phyloP scores from a whole-genome alignment of 2,113 vertebrate genomes.

The Irena cyanogastra region DNA sequence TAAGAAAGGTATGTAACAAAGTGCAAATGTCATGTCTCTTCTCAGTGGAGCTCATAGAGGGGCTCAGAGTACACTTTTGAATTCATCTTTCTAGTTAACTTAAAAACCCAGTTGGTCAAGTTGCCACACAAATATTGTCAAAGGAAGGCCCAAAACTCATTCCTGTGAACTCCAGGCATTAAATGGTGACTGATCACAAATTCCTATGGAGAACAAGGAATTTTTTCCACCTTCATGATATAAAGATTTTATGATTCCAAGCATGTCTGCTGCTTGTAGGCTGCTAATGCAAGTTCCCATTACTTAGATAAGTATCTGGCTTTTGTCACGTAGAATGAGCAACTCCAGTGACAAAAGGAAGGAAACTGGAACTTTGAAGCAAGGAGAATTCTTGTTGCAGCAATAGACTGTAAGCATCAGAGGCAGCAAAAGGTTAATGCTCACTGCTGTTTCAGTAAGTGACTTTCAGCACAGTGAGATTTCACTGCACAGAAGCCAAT shows the following conservation, averaged over 20 bases:
- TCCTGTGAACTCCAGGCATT: not conserved
- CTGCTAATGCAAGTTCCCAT: not conserved
- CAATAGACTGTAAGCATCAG: not conserved
- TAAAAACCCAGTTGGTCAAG: not conserved
- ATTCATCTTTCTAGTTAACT: not conserved
- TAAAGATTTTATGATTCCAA: not conserved
- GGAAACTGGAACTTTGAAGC: not conserved
- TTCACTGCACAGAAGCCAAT: not conserved
- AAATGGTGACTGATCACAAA: not conserved
- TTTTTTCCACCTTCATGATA: not conserved
- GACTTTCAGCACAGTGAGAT: not conserved
- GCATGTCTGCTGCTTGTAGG: not conserved
- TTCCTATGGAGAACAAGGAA: not conserved
- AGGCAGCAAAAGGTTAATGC: not conserved
- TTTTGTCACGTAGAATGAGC: not conserved
- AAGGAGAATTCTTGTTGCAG: not conserved
- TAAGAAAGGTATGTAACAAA: not conserved
- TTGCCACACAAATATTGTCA: not conserved
- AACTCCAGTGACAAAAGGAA: not conserved
- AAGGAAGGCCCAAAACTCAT: not conserved
- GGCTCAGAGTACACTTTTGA: not conserved
- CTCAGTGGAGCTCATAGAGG: not conserved
- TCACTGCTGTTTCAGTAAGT: not conserved
- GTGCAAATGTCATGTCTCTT: not conserved
- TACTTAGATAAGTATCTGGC: not conserved